A percentile compares a stretch with the other conserved stretches of the same genome.
These are phyloP conservation scores for Latrodectus elegans DNA, from an alignment of 2,888 invertebrate species.

Conservation along the genomic window DNA sequence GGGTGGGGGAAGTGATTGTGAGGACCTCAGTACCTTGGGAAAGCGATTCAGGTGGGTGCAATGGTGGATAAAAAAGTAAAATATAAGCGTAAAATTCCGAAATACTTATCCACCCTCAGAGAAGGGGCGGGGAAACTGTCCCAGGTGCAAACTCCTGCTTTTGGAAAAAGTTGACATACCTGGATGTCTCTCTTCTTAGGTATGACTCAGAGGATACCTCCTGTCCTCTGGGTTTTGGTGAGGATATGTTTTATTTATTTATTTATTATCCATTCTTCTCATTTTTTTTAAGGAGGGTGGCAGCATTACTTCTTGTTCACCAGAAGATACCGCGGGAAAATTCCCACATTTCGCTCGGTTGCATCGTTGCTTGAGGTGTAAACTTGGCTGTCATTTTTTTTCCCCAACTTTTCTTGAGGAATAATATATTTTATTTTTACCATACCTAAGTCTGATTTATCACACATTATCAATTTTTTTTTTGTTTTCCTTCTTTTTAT, in stretches of 20 bases:
- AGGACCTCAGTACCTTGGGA: too few relatives aligned
- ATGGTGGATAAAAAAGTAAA: slow-evolving; percentile 5
- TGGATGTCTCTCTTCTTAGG: neutral
- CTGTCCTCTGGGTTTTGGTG: neutral
- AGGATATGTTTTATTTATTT: neutral
- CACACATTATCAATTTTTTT: too few relatives aligned
- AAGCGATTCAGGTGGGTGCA: neutral
- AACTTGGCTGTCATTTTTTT: neutral
- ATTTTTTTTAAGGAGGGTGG: neutral
- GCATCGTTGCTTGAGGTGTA: neutral
- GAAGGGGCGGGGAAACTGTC: neutral
- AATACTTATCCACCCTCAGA: neutral
- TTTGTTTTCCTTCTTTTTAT: too few relatives aligned
- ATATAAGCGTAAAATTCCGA: neutral
- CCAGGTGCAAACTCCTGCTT: neutral
- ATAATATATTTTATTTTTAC: too few relatives aligned
- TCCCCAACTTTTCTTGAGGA: too few relatives aligned
- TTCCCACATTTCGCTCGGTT: slow-evolving; percentile 5
- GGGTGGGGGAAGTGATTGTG: too few relatives aligned
- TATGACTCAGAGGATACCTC: neutral
- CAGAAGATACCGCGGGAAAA: neutral
- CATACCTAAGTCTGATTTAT: too few relatives aligned
- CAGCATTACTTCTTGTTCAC: neutral
- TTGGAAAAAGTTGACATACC: neutral
- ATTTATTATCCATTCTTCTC: neutral